phyloP scores from a whole-genome alignment of 2,113 vertebrate species.

The Chamaetylas fuelleborni region DNA sequence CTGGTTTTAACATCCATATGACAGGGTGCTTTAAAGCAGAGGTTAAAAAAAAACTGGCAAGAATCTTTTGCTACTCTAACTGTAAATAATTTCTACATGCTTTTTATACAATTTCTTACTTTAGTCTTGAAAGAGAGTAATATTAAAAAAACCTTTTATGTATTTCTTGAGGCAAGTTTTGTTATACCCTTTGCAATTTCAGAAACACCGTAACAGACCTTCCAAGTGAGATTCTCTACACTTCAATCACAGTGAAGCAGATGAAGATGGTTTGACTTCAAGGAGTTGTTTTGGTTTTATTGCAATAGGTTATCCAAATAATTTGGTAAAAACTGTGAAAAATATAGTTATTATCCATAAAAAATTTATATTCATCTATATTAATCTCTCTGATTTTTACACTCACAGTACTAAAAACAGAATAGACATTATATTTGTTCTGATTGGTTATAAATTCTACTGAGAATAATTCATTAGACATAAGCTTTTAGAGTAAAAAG shows the following conservation, averaged over 20 bases:
- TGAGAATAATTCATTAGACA: background rate
- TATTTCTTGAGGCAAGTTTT: background rate
- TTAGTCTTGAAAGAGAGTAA: background rate
- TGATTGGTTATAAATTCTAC: background rate
- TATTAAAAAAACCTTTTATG: background rate
- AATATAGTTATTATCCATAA: background rate
- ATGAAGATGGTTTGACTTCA: background rate
- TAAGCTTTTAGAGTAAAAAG: background rate
- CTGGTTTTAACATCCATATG: background rate
- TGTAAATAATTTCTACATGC: background rate
- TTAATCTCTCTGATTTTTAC: background rate
- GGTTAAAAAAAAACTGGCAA: background rate
- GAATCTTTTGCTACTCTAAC: conserved; percentile 1
- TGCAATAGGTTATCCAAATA: background rate
- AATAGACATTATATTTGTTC: background rate
- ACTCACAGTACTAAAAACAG: background rate
- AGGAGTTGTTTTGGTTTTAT: background rate
- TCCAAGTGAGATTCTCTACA: background rate
- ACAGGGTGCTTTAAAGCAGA: background rate
- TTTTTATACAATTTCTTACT: background rate
- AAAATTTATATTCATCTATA: background rate
- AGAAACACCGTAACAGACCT: background rate
- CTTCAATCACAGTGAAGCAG: background rate
- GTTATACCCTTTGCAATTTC: background rate
- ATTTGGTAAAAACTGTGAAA: background rate